Conservation (phyloP, 2,888 invertebrate genomes). For the Melieria crassipennis region DNA sequence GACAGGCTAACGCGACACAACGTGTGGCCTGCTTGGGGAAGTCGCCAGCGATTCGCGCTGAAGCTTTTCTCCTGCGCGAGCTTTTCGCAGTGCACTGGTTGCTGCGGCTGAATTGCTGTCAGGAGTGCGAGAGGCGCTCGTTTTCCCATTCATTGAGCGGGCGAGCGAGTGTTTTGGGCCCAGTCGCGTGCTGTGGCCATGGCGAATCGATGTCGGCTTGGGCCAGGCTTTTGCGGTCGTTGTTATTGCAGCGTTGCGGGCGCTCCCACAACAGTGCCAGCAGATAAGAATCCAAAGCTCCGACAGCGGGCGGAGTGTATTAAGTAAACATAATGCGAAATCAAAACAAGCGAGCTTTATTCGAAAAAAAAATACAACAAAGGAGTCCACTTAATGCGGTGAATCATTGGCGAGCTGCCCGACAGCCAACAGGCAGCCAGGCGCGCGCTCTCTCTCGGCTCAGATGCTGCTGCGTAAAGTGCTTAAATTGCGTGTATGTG, state of each 20-base stretch:
- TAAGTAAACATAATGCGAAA: constrained; percentile 6
- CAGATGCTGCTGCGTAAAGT: background rate
- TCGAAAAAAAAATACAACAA: background rate
- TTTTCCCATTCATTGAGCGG: background rate
- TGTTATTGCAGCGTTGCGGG: background rate
- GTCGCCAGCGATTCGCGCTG: no score
- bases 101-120: constrained; percentile 11
- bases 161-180: background rate
- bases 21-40: no score
- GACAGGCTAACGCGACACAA: background rate
- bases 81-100: no score
- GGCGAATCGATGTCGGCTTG: no score
- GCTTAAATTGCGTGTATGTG: background rate
- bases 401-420: background rate
- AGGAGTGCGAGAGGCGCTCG: background rate
- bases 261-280: background rate
- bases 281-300: background rate
- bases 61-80: no score
- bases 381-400: constrained; percentile 9
- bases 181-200: background rate
- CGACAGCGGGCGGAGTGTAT: background rate
- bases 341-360: constrained; percentile 17
- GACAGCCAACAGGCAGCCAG: background rate
- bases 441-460: background rate
- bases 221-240: background rate